Base-by-base conservation (phyloP, 2,888 invertebrate genomes). In the Habrosyne pyritoides region DNA sequence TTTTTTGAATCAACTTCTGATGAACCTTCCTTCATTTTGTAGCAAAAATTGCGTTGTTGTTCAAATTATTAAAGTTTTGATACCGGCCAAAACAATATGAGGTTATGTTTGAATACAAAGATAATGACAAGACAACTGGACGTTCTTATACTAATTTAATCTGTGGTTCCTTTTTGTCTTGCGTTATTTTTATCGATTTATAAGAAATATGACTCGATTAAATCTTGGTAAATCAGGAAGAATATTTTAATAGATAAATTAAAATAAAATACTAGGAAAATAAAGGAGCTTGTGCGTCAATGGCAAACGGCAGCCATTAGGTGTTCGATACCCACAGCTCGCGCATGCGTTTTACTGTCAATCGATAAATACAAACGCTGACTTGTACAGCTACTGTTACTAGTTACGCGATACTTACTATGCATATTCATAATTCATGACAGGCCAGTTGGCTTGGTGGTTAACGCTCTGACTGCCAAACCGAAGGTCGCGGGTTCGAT, bases 1-100 rank as follows among this genome's bases (percentile, higher is more conserved):
- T 97, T 97, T 79, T 94, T 95, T 0, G 95, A 93, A 77, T 96
- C 96, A 6, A 95, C 71, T n/a, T 90, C 89, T 26, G 75, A 76
- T n/a, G 65, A 77, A 30, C 70, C 81, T 75, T 91, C 91, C 67
- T 87, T 91, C 92, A 91, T 92, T 72, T 79, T 78, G 21, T 2
- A 47, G 14, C 28, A 30, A 49, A 18, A 10, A 10, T 28, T 18
- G 30, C 28, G 36, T 21, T 26, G 53, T 53, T 61, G 47, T 22
- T 51, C 57, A 52, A 53, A 21, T 59, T 36, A 6, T 2, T 36
- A 53, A 54, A 33, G 22, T 33, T 51, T 52, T 6, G 60, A 60
- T 54, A 66, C 71, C 72, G 72, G 69, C 67, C 52, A 57, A 60
- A 56, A 53, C 52, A n/a, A 49, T 42, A 26, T 56, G 49, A 68